Conservation (phyloP, 2,113 vertebrate genomes). For the Heteronetta atricapilla region DNA sequence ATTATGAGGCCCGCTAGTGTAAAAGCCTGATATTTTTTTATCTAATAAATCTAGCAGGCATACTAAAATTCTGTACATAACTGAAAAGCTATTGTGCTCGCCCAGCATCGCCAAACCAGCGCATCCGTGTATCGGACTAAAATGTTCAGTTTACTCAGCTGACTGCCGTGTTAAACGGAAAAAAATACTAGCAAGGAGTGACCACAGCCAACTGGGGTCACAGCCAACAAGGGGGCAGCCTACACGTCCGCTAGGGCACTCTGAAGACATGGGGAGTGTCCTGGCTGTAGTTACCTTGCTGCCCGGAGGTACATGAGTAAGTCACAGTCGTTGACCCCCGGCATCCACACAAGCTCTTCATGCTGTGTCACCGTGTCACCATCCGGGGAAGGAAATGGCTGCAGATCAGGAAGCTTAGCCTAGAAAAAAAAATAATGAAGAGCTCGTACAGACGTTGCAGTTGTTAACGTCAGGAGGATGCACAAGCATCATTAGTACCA, state of each 20-base stretch:
- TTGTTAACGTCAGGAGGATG: accelerated
- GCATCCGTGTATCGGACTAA: accelerated
- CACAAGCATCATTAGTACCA: background rate
- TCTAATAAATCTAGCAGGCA: background rate
- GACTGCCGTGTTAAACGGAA: accelerated
- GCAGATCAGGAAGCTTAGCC: slow-evolving; percentile 97
- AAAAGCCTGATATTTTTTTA: background rate
- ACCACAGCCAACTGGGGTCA: no score
- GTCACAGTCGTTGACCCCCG: slow-evolving; percentile 97
- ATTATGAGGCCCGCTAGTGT: background rate
- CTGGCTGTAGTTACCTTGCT: slow-evolving; percentile 83
- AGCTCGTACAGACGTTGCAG: background rate
- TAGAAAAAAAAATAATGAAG: slow-evolving; percentile 30
- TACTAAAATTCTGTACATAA: background rate
- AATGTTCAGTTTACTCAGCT: accelerated
- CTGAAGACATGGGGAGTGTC: accelerated
- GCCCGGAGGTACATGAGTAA: slow-evolving; percentile 98
- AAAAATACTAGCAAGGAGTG: background rate
- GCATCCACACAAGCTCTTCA: slow-evolving; percentile 98
- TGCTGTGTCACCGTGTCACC: slow-evolving; percentile 92
- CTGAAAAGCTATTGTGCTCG: background rate
- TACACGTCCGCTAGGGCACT: accelerated
- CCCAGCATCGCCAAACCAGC: background rate
- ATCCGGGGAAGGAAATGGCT: slow-evolving; percentile 92
- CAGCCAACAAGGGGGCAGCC: accelerated